Conservation (phyloP, 1,140 invertebrate genomes). For the Brachionus plicatilis region DNA sequence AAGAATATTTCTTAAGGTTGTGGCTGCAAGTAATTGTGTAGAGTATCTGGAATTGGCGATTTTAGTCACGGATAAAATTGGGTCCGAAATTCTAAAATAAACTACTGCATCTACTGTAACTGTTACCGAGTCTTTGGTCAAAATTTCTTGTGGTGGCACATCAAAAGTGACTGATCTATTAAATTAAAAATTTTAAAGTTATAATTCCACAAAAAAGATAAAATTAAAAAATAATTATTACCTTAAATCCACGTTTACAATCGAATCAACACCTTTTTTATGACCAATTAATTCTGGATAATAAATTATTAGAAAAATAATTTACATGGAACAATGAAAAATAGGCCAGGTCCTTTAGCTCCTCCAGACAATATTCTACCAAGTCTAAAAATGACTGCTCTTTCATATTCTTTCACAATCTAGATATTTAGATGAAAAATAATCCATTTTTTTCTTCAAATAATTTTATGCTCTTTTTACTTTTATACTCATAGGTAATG, state of each 20-base stretch:
- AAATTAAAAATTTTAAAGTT: constrained; percentile 19
- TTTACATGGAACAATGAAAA: constrained; percentile 41
- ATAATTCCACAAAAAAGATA: constrained; percentile 89
- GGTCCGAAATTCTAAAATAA: constrained; percentile 41
- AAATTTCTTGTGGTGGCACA: constrained; percentile 43
- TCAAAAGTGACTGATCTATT: constrained; percentile 41
- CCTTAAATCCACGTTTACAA: constrained; percentile 42
- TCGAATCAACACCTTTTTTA: constrained; percentile 29
- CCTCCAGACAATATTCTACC: constrained; percentile 32
- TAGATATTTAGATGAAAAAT: background rate
- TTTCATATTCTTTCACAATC: constrained; percentile 42
- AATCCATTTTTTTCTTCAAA: background rate
- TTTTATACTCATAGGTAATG: background rate
- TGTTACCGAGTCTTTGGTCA: constrained; percentile 44
- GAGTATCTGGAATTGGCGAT: constrained; percentile 41
- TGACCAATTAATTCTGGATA: no score
- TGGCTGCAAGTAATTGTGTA: constrained; percentile 42
- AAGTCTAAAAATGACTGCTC: constrained; percentile 42
- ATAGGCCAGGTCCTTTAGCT: constrained; percentile 42
- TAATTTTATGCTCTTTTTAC: background rate
- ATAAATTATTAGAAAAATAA: background rate
- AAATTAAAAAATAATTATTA: constrained; percentile 60
- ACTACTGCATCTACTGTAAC: constrained; percentile 42
- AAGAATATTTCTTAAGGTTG: constrained; percentile 42
- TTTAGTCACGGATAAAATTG: constrained; percentile 33